Conservation (phyloP, 2,797 vertebrate species). For the Hippoglossus hippoglossus region DNA sequence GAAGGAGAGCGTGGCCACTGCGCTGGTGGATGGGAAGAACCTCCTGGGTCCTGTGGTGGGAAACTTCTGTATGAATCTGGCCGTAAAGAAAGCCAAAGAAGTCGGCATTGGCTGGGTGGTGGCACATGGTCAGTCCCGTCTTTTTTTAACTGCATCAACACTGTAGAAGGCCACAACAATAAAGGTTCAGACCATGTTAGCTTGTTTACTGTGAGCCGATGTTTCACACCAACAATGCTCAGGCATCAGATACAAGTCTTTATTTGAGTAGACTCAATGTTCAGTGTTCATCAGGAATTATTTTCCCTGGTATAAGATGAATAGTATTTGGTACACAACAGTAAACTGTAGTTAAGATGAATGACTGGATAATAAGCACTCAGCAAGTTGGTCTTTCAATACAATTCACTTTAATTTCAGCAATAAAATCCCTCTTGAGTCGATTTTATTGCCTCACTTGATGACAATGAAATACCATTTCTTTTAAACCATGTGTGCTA, state of each 20-base stretch:
- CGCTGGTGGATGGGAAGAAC: slow-evolving; percentile 83
- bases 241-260: too few species aligned
- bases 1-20: slow-evolving; percentile 82
- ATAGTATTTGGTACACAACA: not conserved
- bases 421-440: not conserved
- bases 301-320: too few species aligned
- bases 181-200: not conserved
- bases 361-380: too few species aligned
- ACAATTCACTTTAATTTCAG: too few species aligned
- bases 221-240: too few species aligned
- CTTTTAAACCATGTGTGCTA: not conserved
- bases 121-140: slow-evolving; percentile 73
- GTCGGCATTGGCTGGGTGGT: slow-evolving; percentile 86
- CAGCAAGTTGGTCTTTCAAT: too few species aligned
- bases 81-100: slow-evolving; percentile 82
- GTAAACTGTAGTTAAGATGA: too few species aligned
- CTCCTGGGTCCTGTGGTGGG: slow-evolving; percentile 86
- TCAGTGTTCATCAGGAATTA: not conserved
- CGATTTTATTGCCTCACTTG: too few species aligned
- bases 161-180: too few species aligned
- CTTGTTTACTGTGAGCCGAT: not conserved
- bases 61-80: slow-evolving; percentile 86
- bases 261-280: too few species aligned
- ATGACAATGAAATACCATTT: too few species aligned
- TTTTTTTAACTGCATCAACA: not conserved